phyloP scores from a whole-genome alignment of 2,888 invertebrate genomes.

The Unio pictorum region DNA sequence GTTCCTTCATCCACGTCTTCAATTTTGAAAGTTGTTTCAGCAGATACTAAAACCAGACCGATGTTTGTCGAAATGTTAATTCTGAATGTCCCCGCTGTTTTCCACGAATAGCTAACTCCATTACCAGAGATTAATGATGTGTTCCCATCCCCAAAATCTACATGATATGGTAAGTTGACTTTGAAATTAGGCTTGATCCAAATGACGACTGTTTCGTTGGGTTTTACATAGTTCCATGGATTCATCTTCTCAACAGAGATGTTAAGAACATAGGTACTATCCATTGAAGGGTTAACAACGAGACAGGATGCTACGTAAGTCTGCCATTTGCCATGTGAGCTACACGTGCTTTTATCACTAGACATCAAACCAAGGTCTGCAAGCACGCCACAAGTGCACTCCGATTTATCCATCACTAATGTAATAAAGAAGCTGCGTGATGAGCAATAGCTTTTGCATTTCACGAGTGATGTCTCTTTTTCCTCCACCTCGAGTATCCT shows the following conservation, averaged over 20 bases:
- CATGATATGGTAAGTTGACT: constrained; percentile 38
- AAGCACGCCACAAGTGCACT: constrained; percentile 33
- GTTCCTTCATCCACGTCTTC: constrained; percentile 54
- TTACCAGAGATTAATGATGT: constrained; percentile 24
- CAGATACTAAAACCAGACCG: constrained; percentile 35
- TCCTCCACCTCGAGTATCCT: not conserved
- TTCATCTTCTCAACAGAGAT: constrained; percentile 33
- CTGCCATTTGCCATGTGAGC: constrained; percentile 27
- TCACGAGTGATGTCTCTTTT: constrained; percentile 13
- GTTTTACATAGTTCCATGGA: constrained; percentile 53
- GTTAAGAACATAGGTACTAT: constrained; percentile 29
- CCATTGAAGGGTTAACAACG: not conserved
- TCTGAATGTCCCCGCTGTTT: constrained; percentile 43
- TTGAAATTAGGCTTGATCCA: constrained; percentile 35
- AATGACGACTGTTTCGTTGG: constrained; percentile 58
- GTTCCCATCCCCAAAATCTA: constrained; percentile 61
- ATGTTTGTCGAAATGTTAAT: constrained; percentile 44
- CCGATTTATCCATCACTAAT: constrained; percentile 12
- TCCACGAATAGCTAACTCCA: constrained; percentile 55
- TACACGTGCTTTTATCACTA: constrained; percentile 11
- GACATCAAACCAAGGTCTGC: constrained; percentile 2
- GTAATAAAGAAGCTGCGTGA: constrained; percentile 19
- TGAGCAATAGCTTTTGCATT: constrained; percentile 36
- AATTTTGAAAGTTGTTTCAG: constrained; percentile 38
- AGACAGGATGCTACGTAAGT: constrained; percentile 41